A percentile compares a stretch with the other conserved stretches of the same genome.
phyloP scores from a whole-genome alignment of 2,113 vertebrate genomes.

The Myxocyprinus asiaticus region DNA sequence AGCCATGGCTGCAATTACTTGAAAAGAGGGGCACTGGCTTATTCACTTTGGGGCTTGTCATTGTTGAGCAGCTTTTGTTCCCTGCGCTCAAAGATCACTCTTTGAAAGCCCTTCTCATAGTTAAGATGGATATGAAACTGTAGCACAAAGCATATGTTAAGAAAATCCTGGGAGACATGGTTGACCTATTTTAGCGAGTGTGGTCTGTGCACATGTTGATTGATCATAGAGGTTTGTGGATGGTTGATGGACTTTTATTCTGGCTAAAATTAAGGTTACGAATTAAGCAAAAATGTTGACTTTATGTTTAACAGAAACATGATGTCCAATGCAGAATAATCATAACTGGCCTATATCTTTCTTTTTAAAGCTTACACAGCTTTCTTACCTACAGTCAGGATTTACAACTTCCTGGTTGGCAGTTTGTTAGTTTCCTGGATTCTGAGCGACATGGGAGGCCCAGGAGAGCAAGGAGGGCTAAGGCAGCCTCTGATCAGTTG shows the following conservation, averaged over 20 bases:
- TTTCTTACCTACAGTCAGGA: conserved; percentile 52
- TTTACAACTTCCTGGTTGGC: conserved; percentile 63
- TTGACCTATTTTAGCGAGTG: conserved; percentile 48
- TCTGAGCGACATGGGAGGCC: conserved; percentile 42
- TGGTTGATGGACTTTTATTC: conserved; percentile 6
- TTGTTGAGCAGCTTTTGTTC: conserved; percentile 77
- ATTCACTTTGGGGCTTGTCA: conserved; percentile 76
- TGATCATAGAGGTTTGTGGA: conserved; percentile 19
- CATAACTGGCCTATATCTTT: conserved; percentile 36
- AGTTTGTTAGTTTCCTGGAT: conserved; percentile 60
- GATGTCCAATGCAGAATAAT: not conserved
- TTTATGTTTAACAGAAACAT: conserved; percentile 7
- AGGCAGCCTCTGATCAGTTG: conserved; percentile 65
- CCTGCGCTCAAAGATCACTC: conserved; percentile 70
- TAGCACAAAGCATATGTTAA: conserved; percentile 40
- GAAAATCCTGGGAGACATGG: conserved; percentile 42
- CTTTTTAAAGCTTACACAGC: conserved; percentile 48
- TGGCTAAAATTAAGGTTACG: not conserved
- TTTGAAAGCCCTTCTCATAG: conserved; percentile 61
- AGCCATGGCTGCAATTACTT: conserved; percentile 78
- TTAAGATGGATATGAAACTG: conserved; percentile 67
- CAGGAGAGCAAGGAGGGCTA: conserved; percentile 51
- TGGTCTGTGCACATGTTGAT: conserved; percentile 49
- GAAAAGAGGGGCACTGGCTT: conserved; percentile 72
- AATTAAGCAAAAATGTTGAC: not conserved